Evolutionary conservation across 1,140 invertebrate species (phyloP), one percentile per base, ranked within the genome.

Genomic region (Meloidogyne exigua): DNA sequence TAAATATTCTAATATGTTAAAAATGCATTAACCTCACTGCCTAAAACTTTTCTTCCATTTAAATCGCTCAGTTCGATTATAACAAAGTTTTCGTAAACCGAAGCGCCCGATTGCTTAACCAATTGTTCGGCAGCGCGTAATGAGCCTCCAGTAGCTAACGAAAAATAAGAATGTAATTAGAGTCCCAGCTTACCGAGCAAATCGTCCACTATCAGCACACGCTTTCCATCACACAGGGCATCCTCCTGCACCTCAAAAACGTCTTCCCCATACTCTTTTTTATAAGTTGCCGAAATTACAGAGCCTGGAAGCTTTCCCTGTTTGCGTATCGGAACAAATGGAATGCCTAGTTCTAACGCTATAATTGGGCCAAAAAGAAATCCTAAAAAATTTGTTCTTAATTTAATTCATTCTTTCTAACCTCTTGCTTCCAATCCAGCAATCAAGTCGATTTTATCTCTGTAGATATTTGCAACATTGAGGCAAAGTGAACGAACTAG

Each of bases 301-400:
- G 32, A 11, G 26, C 76, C 76, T 12, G 76, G 76, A 32, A 78
- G 63, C 49, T 77, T 78, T 32, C 76, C 76, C 15, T 65, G 42
- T 26, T 78, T 78, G 10, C 76, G 49, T 49, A 78, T 36, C 13
- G 76, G 76, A 21, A 78, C 76, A 62, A 78, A 78, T 0, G 76
- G 76, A 42, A 78, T 26, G 3, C 23, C 26, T 21, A 78, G 26
- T 18, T 78, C 67, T 21, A 78, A 57, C 0, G 76, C 76, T 2
- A 78, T 57, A 23, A 67, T 66, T 62, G 76, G 76, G 4, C 76
- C 76, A 67, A 78, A 78, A 28, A 78, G 49, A 78, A 78, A 78
- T 3, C 76, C 76, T 78, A 42, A n/a, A 70, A 75, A 49, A 9
- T 9, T 32, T 32, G 7, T 32, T 32, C 7, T 32, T 39, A 25